A percentile compares a stretch with the other conserved stretches of the same genome.
Evolutionary conservation across 1,140 invertebrate genomes (phyloP).

Genomic region (Hylaeus anthracinus): DNA sequence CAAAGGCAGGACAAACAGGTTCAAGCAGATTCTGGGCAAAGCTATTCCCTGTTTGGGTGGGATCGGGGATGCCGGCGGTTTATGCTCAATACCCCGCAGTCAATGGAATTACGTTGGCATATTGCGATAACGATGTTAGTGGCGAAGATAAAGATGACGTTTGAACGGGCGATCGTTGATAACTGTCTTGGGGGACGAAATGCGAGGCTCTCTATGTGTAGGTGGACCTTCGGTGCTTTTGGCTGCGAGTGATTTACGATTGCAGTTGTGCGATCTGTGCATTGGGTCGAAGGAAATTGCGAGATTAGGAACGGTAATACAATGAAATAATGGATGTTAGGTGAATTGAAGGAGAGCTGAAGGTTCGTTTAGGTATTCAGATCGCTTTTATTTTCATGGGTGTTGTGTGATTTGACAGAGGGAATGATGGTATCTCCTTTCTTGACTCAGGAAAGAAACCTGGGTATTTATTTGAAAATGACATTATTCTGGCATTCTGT

Average conservation of each 20-base stretch:
- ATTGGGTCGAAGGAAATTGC: too few species aligned
- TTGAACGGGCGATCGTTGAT: conserved; percentile 6
- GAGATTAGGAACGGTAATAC: neutral
- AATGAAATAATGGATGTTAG: too few species aligned
- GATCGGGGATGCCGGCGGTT: neutral
- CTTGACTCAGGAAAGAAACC: too few species aligned
- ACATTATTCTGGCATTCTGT: too few species aligned
- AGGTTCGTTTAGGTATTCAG: too few species aligned
- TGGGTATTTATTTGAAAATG: too few species aligned
- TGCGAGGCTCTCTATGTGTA: neutral
- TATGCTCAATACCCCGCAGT: neutral
- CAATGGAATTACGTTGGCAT: neutral
- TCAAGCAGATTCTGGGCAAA: neutral
- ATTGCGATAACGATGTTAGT: neutral
- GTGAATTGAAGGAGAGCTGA: too few species aligned
- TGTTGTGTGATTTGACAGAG: too few species aligned
- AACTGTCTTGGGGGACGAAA: neutral
- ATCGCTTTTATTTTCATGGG: too few species aligned
- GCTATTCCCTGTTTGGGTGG: neutral
- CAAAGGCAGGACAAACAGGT: neutral
- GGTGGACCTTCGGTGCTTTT: neutral
- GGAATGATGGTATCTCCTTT: too few species aligned
- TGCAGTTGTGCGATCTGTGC: neutral
- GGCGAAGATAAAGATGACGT: conserved; percentile 5
- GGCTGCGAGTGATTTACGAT: neutral